These are phyloP conservation scores for Gadus chalcogrammus DNA, from an alignment of 2,113 vertebrate genomes.

Conservation along the genomic window DNA sequence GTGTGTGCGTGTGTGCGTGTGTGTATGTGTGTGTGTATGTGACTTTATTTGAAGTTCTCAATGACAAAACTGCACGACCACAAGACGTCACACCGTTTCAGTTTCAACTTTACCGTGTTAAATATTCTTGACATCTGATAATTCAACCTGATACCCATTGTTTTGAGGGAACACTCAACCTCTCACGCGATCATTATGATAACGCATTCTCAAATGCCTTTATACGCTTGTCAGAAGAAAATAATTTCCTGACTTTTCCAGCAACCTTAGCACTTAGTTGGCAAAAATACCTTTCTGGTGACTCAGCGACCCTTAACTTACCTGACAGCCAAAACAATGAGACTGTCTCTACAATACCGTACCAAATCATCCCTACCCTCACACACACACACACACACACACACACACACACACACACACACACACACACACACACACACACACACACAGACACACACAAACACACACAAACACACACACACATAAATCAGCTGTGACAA, in stretches of 20 bases:
- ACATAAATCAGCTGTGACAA: neutral
- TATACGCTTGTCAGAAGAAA: slow-evolving; percentile 12
- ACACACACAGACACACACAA: neutral
- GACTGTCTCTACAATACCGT: slow-evolving; percentile 13
- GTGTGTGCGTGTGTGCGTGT: neutral
- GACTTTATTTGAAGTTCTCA: neutral
- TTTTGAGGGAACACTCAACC: neutral
- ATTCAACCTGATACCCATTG: neutral
- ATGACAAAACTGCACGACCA: slow-evolving; percentile 1
- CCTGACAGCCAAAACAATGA: slow-evolving; percentile 54
- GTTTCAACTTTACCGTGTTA: slow-evolving; percentile 14
- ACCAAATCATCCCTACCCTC: too few relatives aligned
- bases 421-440: slow-evolving; percentile 2
- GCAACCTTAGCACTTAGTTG: slow-evolving; percentile 11
- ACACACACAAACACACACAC: too few relatives aligned
- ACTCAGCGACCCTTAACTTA: slow-evolving; percentile 25
- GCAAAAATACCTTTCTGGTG: slow-evolving; percentile 43
- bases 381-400: neutral
- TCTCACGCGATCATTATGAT: neutral
- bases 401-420: too few relatives aligned
- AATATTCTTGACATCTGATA: slow-evolving; percentile 21
- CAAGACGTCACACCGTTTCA: slow-evolving; percentile 32
- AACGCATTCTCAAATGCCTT: neutral
- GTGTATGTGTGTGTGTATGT: neutral
- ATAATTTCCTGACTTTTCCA: slow-evolving; percentile 6